Percentiles rank a stretch among this genome's conserved stretches.
Evolutionary conservation across 2,888 invertebrate species (phyloP).

Genomic region (Girardia tigrina): DNA sequence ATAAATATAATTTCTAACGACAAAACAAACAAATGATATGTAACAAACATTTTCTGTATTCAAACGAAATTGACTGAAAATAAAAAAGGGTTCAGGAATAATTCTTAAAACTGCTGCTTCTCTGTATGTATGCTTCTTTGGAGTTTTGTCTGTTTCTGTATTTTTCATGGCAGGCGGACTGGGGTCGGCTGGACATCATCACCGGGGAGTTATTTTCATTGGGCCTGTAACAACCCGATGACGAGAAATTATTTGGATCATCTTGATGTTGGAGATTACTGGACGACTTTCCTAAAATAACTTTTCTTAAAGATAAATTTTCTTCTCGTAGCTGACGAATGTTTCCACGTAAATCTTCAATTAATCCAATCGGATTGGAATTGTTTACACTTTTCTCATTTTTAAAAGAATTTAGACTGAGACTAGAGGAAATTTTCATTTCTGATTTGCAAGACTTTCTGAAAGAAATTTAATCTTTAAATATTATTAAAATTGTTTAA

Average conservation of each 20-base stretch:
- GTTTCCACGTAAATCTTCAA: slow-evolving; percentile 13
- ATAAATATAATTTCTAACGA: not conserved
- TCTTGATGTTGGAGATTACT: not conserved
- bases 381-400: not conserved
- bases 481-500: no score
- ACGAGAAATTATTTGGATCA: not conserved
- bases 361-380: not conserved
- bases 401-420: slow-evolving; percentile 9
- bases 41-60: not conserved
- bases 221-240: not conserved
- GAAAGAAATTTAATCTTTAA: not conserved
- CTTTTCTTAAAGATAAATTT: slow-evolving; percentile 27
- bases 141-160: not conserved
- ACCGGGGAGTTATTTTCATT: not conserved
- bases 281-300: slow-evolving; percentile 9
- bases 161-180: not conserved
- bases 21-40: not conserved
- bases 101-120: not conserved
- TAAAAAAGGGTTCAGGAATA: not conserved
- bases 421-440: not conserved
- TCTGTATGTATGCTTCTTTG: not conserved
- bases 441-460: not conserved
- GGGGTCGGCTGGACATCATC: not conserved
- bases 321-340: slow-evolving; percentile 21
- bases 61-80: not conserved